Base-by-base conservation (phyloP, 2,888 invertebrate genomes). In the Idaea straminata region DNA sequence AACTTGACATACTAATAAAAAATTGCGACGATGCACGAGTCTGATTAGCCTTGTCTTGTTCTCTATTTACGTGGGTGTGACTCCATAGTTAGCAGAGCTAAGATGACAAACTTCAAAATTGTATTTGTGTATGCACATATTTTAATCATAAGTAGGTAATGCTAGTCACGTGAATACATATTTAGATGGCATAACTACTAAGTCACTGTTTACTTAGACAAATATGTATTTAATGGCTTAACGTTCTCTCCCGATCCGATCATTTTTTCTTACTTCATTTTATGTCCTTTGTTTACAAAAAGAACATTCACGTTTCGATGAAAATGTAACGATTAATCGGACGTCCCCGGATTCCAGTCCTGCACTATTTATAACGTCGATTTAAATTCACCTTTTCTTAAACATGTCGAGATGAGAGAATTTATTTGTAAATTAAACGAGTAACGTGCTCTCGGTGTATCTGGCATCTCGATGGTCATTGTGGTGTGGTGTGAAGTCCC, bases 401-500 rank as follows among this genome's bases (percentile, higher is more conserved):
- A 78, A 75, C 79, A 80, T 77, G 80, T 83, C 82, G 79, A 74
- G 77, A 68, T 66, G 72, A 72, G 74, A 79, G 75, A 82, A 82
- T 87, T 84, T 87, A 87, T 86, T 82, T 77, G 80, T 86, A 78
- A 77, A 74, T 76, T 77, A 78, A 75, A 73, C 74, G 79, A 76
- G 69, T 81, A 47, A 47, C 47, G 47, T 47, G 10, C 13, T 47
- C 47, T 47, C 47, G 47, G 69, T 62, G 69, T 58, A 68, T 63
- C 66, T 68, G 72, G 69, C 68, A 69, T 69, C 67, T 74, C 75
- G 77, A 76, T 76, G 80, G 75, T 78, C 76, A 79, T 79, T 79
- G 78, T 74, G 68, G 73, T 76, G 81, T 88, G 87, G 92, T 92
- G 92, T 92, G 91, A 92, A 92, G 91, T 92, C 92, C 92, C 83